Evolutionary conservation across 2,113 vertebrate species (phyloP), one percentile per base, ranked within the genome.

Genomic region (Typhlomys cinereus): DNA sequence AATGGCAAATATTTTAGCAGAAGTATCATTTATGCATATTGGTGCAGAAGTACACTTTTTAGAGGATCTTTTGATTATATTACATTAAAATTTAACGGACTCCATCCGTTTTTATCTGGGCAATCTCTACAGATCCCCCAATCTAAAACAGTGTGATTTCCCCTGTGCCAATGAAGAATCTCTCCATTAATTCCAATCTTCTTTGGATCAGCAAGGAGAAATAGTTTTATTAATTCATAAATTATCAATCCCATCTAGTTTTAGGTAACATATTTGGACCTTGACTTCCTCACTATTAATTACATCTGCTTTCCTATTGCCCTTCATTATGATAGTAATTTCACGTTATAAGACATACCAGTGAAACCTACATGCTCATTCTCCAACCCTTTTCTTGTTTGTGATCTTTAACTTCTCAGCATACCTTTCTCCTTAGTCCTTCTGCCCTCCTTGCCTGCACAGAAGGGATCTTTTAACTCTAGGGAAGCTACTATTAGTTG

Each of bases 151-250:
- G 88, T 89, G 73, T 78, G 13, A 89, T 83, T 83, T n/a, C 9
- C 25, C 39, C 73, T 36, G 29, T 69, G n/a, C 48, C 39, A 52
- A 84, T 52, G n/a, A 89, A 83, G 39, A 50, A 39, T 88, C 27
- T 31, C 31, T 78, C 41, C 13, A 70, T 2, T n/a, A 66, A 54
- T 36, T 29, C 74, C 21, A 75, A 41, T 64, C 73, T n/a, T n/a
- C 21, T 93, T 71, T 84, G 71, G n/a, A 89, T 90, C n/a, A 87
- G 31, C 59, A 94, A 89, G 46, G 57, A 80, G 39, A 66, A 86
- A 84, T 54, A 93, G 79, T 12, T 36, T 5, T 81, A 41, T 48
- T 62, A 57, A 69, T 69, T 87, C 54, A 89, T 44, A 73, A 86
- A 86, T 93, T 31, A 14, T 73, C 34, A 73, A n/a, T 52, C 41